These are phyloP conservation scores for Thaumatotibia leucotreta DNA, from an alignment of 1,140 invertebrate species.

Conservation along the genomic window DNA sequence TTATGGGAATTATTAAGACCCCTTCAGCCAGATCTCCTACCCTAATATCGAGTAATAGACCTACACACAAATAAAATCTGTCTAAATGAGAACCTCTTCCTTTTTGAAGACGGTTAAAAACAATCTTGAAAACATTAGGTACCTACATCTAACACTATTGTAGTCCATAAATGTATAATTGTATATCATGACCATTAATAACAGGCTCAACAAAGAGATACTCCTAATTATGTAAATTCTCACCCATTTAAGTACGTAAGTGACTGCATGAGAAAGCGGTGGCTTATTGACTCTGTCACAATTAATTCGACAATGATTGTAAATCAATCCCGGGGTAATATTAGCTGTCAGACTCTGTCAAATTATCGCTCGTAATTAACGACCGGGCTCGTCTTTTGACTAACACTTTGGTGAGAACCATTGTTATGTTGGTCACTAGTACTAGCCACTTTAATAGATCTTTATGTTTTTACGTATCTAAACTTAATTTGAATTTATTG, in stretches of 20 bases:
- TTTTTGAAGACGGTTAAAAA: too few species aligned
- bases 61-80: too few species aligned
- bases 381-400: constrained; percentile 36
- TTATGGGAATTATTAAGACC: too few species aligned
- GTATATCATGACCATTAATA: background rate
- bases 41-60: too few species aligned
- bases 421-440: constrained; percentile 17
- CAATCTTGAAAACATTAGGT: too few species aligned
- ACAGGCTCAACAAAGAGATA: background rate
- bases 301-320: constrained; percentile 73
- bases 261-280: constrained; percentile 45
- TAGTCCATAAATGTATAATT: too few species aligned
- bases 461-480: background rate
- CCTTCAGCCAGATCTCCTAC: too few species aligned
- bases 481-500: too few species aligned
- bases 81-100: too few species aligned
- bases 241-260: constrained; percentile 13
- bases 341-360: constrained; percentile 71
- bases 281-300: constrained; percentile 75
- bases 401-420: background rate
- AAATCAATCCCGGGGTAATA: constrained; percentile 73
- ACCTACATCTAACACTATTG: too few species aligned
- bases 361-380: constrained; percentile 69
- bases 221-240: constrained; percentile 25
- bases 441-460: background rate